Evolutionary conservation across 2,113 vertebrate species (phyloP).

Genomic region (Syngnathus scovelli): DNA sequence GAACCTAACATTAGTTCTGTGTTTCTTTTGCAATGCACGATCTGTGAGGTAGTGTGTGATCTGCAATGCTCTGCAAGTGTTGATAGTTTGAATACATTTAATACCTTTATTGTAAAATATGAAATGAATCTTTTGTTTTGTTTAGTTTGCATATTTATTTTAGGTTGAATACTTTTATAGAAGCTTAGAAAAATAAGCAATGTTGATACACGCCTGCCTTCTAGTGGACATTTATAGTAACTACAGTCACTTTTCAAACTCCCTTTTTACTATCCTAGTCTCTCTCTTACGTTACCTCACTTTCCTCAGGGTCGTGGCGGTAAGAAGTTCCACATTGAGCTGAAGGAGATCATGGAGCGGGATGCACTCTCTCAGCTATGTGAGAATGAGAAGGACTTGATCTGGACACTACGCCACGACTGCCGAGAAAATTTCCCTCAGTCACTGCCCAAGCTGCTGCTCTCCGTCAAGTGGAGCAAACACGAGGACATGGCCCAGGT

Average conservation of each 20-base stretch:
- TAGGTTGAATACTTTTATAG: not conserved
- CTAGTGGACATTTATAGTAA: slow-evolving; percentile 35
- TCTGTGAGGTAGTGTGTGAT: not conserved
- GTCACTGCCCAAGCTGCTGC: slow-evolving; percentile 89
- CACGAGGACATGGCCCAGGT: slow-evolving; percentile 99
- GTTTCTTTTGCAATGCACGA: not conserved
- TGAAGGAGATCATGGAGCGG: slow-evolving; percentile 99
- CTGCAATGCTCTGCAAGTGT: not conserved
- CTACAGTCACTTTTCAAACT: not conserved
- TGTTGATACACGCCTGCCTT: slow-evolving; percentile 40
- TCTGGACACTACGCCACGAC: slow-evolving; percentile 94
- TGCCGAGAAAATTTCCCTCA: slow-evolving; percentile 92
- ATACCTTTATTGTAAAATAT: not conserved
- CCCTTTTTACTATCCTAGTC: not conserved
- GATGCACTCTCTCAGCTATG: slow-evolving; percentile 95
- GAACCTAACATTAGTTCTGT: slow-evolving; percentile 11
- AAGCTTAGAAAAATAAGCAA: not conserved
- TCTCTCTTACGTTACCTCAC: not conserved
- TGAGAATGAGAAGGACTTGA: slow-evolving; percentile 98
- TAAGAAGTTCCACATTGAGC: slow-evolving; percentile 91
- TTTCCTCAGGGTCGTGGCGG: slow-evolving; percentile 83
- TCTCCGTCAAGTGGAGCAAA: slow-evolving; percentile 98
- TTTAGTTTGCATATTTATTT: not conserved
- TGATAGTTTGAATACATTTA: not conserved
- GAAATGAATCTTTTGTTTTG: not conserved